phyloP scores from a whole-genome alignment of 2,888 invertebrate species.

The Parnassius apollo region DNA sequence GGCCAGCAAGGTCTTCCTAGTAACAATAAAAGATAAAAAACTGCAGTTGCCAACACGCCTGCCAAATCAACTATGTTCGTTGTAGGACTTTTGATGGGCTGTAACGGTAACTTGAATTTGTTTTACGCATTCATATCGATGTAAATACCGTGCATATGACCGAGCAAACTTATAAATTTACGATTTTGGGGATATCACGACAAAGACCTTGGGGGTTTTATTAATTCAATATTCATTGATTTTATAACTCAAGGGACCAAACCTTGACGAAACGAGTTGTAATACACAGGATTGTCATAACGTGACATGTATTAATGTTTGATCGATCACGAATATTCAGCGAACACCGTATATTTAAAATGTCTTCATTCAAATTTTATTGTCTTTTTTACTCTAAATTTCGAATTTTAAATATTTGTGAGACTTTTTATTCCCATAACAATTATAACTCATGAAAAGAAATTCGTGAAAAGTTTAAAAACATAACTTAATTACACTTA shows the following conservation, averaged over 20 bases:
- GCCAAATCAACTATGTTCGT: too few species aligned
- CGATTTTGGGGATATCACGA: slow-evolving; percentile 24
- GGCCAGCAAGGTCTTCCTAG: too few species aligned
- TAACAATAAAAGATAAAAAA: too few species aligned
- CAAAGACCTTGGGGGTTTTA: slow-evolving; percentile 3
- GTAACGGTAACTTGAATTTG: not conserved
- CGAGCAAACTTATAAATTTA: slow-evolving; percentile 16
- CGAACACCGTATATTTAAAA: not conserved
- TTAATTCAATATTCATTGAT: slow-evolving; percentile 17
- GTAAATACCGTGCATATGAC: not conserved
- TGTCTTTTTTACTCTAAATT: too few species aligned
- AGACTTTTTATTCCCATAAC: too few species aligned
- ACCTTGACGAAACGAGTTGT: not conserved
- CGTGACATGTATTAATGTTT: not conserved
- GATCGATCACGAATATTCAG: not conserved
- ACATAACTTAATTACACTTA: too few species aligned
- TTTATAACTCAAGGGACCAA: not conserved
- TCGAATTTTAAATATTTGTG: too few species aligned
- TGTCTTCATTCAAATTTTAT: not conserved
- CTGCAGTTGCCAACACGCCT: too few species aligned
- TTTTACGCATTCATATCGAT: not conserved
- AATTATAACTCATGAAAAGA: too few species aligned
- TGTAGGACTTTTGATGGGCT: too few species aligned
- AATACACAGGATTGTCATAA: not conserved
- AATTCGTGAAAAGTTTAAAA: too few species aligned